phyloP scores from a whole-genome alignment of 2,888 invertebrate species.

The Lasioglossum zephyrum region DNA sequence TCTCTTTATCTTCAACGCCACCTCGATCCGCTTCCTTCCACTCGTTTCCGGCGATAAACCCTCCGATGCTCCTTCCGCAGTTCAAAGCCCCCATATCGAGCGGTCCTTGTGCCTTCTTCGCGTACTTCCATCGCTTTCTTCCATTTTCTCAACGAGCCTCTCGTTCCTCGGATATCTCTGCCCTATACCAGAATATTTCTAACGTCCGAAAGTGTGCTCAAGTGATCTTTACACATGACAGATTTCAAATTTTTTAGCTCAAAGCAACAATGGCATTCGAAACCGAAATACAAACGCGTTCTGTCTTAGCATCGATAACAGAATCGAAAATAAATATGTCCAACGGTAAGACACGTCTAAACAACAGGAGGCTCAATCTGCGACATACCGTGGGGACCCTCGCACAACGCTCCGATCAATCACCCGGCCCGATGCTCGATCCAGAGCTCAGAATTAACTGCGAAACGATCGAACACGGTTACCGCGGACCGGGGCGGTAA shows the following conservation, averaged over 20 bases:
- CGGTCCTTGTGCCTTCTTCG: constrained; percentile 36
- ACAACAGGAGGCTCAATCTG: neutral
- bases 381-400: neutral
- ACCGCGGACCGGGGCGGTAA: neutral
- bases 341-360: neutral
- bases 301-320: neutral
- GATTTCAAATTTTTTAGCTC: no score
- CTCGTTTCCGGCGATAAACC: constrained; percentile 54
- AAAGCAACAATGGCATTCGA: neutral
- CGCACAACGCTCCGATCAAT: neutral
- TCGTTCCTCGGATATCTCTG: neutral
- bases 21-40: constrained; percentile 40
- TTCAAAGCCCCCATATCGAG: constrained; percentile 65
- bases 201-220: neutral
- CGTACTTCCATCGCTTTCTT: constrained; percentile 20
- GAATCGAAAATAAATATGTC: neutral
- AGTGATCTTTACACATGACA: neutral
- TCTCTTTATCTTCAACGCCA: constrained; percentile 29
- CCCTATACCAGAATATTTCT: neutral
- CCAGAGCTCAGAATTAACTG: constrained; percentile 10
- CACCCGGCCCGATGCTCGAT: neutral
- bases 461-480: constrained; percentile 8
- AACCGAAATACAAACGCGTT: neutral
- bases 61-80: constrained; percentile 40
- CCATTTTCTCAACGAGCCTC: constrained; percentile 3